Evolutionary conservation across 2,797 vertebrate species (phyloP), one percentile per base, ranked within the genome.

Genomic region (Scleropages formosus): DNA sequence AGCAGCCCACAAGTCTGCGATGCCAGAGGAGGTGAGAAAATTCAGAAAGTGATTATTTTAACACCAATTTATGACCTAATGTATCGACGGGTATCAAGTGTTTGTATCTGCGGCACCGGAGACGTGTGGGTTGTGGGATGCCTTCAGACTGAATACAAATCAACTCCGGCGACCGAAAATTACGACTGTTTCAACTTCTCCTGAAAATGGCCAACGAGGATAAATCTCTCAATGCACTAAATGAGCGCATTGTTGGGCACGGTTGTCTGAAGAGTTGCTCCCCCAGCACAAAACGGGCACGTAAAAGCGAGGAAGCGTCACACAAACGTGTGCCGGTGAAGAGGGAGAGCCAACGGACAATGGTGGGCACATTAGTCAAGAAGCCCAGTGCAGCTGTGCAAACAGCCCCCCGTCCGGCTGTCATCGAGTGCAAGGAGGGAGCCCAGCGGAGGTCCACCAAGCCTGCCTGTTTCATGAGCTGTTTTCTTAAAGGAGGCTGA

Each of bases 321-420:
- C 27, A 60, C 73, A 72, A 12, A 70, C 65, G 49, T 56, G 51
- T 58, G 39, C 24, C 63, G 67, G 66, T 75, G 71, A 69, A 66
- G 56, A 90, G 88, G 86, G 84, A 86, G 81, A 87, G 83, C 84
- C 80, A 86, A 84, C 84, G 88, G 92, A 96, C 94, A 95, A 93
- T 91, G 89, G 90, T 79, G 78, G 86, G 82, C 86, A 84, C 91
- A 88, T 92, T 93, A 93, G 94, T 94, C 92, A 93, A 90, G 89
- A 86, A 85, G 84, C 88, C 91, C 87, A 81, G 74, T 85, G 88
- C 94, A 98, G 95, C 95, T 98, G 95, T 90, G 91, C 92, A 97
- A 96, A 98, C 93, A 97, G 84, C 88, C 83, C 31, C 84, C 84
- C 85, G 90, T 89, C 87, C 89, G 90, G 88, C 89, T 85, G 90